phyloP scores from a whole-genome alignment of 1,140 invertebrate genomes.

The Diachasmimorpha longicaudata region DNA sequence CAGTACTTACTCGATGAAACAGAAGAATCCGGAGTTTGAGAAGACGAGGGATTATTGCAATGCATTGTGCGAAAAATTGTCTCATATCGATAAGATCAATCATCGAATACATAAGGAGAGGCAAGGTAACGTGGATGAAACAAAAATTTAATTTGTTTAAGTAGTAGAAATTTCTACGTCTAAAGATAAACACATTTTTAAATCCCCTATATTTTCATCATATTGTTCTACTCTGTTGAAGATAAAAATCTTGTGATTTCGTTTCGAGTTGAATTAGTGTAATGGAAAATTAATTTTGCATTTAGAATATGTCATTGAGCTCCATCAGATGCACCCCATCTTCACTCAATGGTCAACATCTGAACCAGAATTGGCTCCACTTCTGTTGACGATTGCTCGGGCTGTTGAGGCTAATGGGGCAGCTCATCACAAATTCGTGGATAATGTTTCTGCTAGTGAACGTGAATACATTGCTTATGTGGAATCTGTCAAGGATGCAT shows the following conservation, averaged over 20 bases:
- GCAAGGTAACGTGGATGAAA: slow-evolving; percentile 61
- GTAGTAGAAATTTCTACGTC: no score
- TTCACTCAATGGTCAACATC: slow-evolving; percentile 64
- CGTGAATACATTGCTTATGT: slow-evolving; percentile 76
- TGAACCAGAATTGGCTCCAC: slow-evolving; percentile 63
- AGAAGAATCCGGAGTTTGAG: slow-evolving; percentile 71
- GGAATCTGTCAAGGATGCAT: slow-evolving; percentile 73
- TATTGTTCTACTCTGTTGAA: no score
- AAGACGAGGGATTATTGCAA: slow-evolving; percentile 70
- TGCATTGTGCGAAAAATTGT: slow-evolving; percentile 70
- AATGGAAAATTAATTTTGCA: no score
- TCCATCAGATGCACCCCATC: slow-evolving; percentile 66
- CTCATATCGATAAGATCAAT: slow-evolving; percentile 71
- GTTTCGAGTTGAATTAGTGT: background rate
- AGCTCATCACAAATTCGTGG: slow-evolving; percentile 64
- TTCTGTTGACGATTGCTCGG: slow-evolving; percentile 61
- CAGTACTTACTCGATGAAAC: slow-evolving; percentile 65
- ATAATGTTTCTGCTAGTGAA: slow-evolving; percentile 64
- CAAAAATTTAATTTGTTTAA: no score
- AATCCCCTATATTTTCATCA: no score
- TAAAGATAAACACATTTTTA: no score
- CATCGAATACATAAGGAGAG: slow-evolving; percentile 74
- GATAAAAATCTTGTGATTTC: no score
- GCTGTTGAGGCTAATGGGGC: slow-evolving; percentile 61
- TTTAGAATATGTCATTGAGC: slow-evolving; percentile 59